These are phyloP conservation scores for Cremastobaeus sp. DNA, from an alignment of 2,888 invertebrate species.

Conservation along the genomic window DNA sequence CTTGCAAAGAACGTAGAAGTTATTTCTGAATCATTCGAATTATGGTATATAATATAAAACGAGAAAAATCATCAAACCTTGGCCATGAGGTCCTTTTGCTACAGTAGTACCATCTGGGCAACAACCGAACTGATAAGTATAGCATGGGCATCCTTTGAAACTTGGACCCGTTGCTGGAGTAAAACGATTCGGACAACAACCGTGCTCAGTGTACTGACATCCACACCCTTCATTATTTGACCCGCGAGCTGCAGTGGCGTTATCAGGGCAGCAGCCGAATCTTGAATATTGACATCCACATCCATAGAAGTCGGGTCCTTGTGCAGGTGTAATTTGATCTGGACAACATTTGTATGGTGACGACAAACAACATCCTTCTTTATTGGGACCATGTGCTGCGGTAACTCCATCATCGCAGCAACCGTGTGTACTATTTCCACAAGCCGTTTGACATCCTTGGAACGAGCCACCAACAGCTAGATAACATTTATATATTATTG, in stretches of 20 bases:
- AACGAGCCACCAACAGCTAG: constrained; percentile 84
- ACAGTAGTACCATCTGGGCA: constrained; percentile 89
- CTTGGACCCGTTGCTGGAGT: constrained; percentile 88
- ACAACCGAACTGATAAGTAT: constrained; percentile 93
- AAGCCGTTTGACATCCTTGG: constrained; percentile 87
- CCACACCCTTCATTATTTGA: constrained; percentile 89
- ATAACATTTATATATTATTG: no score
- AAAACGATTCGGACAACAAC: constrained; percentile 92
- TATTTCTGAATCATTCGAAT: no score
- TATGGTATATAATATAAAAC: not conserved
- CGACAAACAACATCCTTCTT: constrained; percentile 90
- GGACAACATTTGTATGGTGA: constrained; percentile 92
- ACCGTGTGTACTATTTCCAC: constrained; percentile 85
- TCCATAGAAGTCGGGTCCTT: constrained; percentile 85
- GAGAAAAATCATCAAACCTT: constrained; percentile 78
- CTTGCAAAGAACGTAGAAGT: not conserved
- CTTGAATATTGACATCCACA: constrained; percentile 88
- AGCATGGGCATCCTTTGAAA: constrained; percentile 89
- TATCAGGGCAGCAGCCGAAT: constrained; percentile 93
- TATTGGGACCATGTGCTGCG: constrained; percentile 89
- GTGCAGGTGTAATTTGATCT: constrained; percentile 89
- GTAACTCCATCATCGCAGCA: constrained; percentile 92
- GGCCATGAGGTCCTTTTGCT: constrained; percentile 86
- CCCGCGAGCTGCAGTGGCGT: constrained; percentile 88
- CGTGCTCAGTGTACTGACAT: constrained; percentile 85